Conservation (phyloP, 2,797 vertebrate genomes). For the Gastrophryne carolinensis region DNA sequence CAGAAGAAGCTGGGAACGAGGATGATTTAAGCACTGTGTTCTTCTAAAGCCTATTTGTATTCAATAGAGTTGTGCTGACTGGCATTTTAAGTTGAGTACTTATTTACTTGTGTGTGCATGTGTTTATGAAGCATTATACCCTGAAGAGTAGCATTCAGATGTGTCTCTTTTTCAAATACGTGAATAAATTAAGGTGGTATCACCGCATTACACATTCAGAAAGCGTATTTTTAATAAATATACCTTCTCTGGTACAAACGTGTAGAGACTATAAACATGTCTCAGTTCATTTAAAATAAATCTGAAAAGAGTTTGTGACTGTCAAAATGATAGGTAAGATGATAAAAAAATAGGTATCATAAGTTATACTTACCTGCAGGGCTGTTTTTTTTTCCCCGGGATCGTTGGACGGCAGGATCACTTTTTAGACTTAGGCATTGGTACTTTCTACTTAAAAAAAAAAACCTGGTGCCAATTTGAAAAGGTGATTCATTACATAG, state of each 20-base stretch:
- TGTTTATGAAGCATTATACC: constrained; percentile 31
- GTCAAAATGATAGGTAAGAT: no score
- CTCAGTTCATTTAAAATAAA: no score
- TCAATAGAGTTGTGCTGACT: constrained; percentile 11
- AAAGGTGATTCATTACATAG: no score
- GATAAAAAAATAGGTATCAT: no score
- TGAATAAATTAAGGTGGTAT: constrained; percentile 3
- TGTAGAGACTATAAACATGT: background rate
- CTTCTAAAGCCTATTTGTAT: constrained; percentile 12
- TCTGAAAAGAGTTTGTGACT: no score
- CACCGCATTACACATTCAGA: constrained; percentile 3
- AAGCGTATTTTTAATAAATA: constrained; percentile 27
- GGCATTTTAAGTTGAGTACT: constrained; percentile 29
- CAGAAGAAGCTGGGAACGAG: background rate
- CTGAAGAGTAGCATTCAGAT: constrained; percentile 26
- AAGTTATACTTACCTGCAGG: no score
- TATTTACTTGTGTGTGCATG: constrained; percentile 31
- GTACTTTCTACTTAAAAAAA: no score
- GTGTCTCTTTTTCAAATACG: constrained; percentile 11
- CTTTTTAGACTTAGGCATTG: no score
- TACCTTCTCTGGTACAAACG: background rate
- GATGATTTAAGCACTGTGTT: background rate
- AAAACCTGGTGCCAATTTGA: no score
- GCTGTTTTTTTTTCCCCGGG: no score
- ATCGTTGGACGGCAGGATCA: no score